phyloP scores from a whole-genome alignment of 2,797 vertebrate species.

The Oryzias sinensis region DNA sequence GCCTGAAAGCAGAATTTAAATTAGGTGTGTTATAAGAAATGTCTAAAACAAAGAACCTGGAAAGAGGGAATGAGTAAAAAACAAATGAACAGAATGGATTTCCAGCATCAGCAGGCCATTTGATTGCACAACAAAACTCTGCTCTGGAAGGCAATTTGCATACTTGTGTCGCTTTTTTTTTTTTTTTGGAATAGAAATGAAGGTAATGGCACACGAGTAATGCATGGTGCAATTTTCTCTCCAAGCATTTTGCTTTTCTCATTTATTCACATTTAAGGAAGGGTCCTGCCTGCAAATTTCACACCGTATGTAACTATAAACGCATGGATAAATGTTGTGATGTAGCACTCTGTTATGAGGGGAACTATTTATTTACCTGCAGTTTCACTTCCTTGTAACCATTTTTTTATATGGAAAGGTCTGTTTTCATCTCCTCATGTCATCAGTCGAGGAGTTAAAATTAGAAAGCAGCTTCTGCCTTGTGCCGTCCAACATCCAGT shows the following conservation, averaged over 20 bases:
- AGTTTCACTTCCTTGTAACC: slow-evolving; percentile 34
- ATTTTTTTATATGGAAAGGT: slow-evolving; percentile 32
- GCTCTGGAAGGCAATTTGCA: slow-evolving; percentile 40
- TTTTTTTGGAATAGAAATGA: slow-evolving; percentile 41
- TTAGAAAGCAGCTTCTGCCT: slow-evolving; percentile 51
- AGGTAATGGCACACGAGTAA: slow-evolving; percentile 35
- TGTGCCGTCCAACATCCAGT: slow-evolving; percentile 15
- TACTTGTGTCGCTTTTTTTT: slow-evolving; percentile 33
- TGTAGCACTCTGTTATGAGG: not conserved
- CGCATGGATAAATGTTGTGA: slow-evolving; percentile 27
- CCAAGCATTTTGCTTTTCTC: slow-evolving; percentile 28
- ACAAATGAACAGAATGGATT: slow-evolving; percentile 29
- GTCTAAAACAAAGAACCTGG: slow-evolving; percentile 19
- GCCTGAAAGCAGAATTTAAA: slow-evolving; percentile 51
- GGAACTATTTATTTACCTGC: slow-evolving; percentile 10
- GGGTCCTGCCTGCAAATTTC: slow-evolving; percentile 26
- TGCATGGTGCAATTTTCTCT: slow-evolving; percentile 24
- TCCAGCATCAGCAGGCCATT: slow-evolving; percentile 40
- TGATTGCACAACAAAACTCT: slow-evolving; percentile 15
- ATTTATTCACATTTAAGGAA: slow-evolving; percentile 42
- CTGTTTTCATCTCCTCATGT: slow-evolving; percentile 45
- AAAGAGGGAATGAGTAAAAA: slow-evolving; percentile 24
- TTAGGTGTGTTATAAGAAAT: slow-evolving; percentile 36
- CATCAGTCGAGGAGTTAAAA: slow-evolving; percentile 55
- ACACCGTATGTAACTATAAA: slow-evolving; percentile 22